phyloP scores from a whole-genome alignment of 1,140 invertebrate genomes.

The Lysiphlebus fabarum region DNA sequence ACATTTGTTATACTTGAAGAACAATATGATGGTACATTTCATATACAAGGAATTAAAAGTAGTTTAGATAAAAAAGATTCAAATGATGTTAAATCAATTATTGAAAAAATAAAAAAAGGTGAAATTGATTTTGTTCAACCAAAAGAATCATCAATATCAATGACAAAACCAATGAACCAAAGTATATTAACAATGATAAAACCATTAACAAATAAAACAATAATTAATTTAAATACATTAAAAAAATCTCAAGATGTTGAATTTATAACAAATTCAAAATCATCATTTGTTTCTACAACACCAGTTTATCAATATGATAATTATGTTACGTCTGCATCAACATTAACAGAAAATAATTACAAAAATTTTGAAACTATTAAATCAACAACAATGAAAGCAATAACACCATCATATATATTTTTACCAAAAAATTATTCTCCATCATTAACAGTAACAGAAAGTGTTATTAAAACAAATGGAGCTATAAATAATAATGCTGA shows the following conservation, averaged over 20 bases:
- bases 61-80: slow-evolving; percentile 67
- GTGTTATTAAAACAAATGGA: slow-evolving; percentile 11
- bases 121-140: slow-evolving; percentile 60
- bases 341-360: slow-evolving; percentile 42
- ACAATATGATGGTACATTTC: slow-evolving; percentile 76
- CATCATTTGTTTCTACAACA: slow-evolving; percentile 33
- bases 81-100: slow-evolving; percentile 72
- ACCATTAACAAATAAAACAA: slow-evolving; percentile 15
- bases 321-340: slow-evolving; percentile 51
- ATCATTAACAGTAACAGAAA: slow-evolving; percentile 9
- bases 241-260: no score
- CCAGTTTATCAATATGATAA: slow-evolving; percentile 46
- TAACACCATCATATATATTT: slow-evolving; percentile 21
- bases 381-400: slow-evolving; percentile 24
- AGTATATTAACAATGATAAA: slow-evolving; percentile 23
- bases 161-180: slow-evolving; percentile 37
- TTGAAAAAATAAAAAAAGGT: slow-evolving; percentile 76
- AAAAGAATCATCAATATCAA: slow-evolving; percentile 34
- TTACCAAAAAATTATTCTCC: slow-evolving; percentile 11
- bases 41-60: slow-evolving; percentile 73
- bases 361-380: slow-evolving; percentile 35
- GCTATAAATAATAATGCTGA: slow-evolving; percentile 17
- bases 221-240: neutral
- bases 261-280: no score
- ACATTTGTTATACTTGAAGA: slow-evolving; percentile 83